Evolutionary conservation across 2,888 invertebrate species (phyloP), one percentile per base, ranked within the genome.

Genomic region (Plutella xylostella): DNA sequence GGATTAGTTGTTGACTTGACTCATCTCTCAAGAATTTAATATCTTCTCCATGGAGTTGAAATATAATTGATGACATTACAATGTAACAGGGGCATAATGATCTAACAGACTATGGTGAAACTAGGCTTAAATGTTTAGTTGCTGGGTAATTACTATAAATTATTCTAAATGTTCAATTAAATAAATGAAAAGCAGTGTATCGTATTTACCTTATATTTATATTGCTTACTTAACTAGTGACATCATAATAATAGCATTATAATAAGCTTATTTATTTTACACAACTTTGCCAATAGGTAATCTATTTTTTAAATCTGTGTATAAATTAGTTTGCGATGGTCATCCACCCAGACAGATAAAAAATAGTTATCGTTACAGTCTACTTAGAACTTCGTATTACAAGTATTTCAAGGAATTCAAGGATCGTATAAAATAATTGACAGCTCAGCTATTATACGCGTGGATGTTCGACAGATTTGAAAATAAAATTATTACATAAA

Each of bases 171-270:
- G 25, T 7, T 25, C 5, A 25, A 25, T 25, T 9, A 9, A 9
- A 25, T 25, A 28, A 44, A 44, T 25, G 37, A 43, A 47, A 47
- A 20, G 34, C 7, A 15, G 11, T 38, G 11, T 30, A 38, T 77
- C 72, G 71, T 78, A 63, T 66, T 55, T 66, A 78, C 66, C 83
- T 83, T 82, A 84, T 79, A 77, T 80, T 82, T 82, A 82, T 80
- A 82, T 83, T 84, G 82, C 82, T 85, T 84, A 84, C 79, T 73
- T 82, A 83, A 82, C 80, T 84, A 82, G 80, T 80, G 83, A 83
- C 82, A 82, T 77, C 69, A 76, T 82, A 77, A 76, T 79, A 80
- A 75, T 80, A 82, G 78, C 73, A 79, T 76, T 78, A 80, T 74
- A 72, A 71, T 80, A 82, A 80, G 79, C 79, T 78, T 83, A 82